Evolutionary conservation across 2,113 vertebrate species (phyloP).

Genomic region (Rhegmatorhina hoffmannsi): DNA sequence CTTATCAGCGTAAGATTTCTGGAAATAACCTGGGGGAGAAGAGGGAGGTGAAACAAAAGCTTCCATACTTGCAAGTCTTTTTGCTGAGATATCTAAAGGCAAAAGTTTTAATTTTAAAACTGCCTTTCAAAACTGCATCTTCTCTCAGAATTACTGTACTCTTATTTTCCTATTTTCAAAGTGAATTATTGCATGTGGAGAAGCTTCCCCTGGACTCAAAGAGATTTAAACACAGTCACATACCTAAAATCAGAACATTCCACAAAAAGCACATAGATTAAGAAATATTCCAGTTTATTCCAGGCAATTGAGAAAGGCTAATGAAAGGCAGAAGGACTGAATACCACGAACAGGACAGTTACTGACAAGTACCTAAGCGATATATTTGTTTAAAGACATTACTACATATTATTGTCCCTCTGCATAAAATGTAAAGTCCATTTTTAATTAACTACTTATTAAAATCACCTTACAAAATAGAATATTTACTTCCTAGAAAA

Average conservation of each 20-base stretch:
- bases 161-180: neutral
- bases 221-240: neutral
- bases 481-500: neutral
- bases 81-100: neutral
- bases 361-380: neutral
- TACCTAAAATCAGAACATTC: neutral
- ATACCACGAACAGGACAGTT: neutral
- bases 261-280: neutral
- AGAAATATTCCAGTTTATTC: neutral
- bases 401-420: neutral
- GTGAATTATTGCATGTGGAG: neutral
- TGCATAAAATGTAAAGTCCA: neutral
- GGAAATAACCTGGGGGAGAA: neutral
- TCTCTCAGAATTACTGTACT: neutral
- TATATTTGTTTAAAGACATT: neutral
- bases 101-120: neutral
- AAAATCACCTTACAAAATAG: neutral
- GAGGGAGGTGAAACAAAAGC: neutral
- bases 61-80: neutral
- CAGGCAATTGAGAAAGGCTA: neutral
- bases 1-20: neutral
- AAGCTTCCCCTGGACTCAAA: neutral
- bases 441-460: neutral
- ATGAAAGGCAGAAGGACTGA: neutral
- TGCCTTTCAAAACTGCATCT: neutral